Base-by-base conservation (phyloP, 2,888 invertebrate genomes). In the Teleogryllus oceanicus region DNA sequence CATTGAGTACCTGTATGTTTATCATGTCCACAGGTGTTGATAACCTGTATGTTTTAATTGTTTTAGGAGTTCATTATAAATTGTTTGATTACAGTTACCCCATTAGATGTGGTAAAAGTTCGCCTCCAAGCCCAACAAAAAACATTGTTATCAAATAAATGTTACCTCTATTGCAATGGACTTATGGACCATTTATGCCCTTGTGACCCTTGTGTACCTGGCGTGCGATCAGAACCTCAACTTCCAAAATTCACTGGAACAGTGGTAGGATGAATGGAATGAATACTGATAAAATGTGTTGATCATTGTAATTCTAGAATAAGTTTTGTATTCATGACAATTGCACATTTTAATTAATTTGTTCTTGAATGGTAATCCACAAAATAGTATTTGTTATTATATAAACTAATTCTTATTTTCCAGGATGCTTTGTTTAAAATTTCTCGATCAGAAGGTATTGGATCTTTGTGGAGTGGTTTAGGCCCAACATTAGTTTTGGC, bases 41-140 rank as follows among this genome's bases (percentile, higher is more conserved):
- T 74, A 20, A 10, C 37, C 74, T n/a, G 50, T 21, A 37, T 18
- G 24, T 79, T 82, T 76, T 77, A 74, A 81, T 75, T 12, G 21
- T 20, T 75, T 20, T 74, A n/a, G 20, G 20, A 4, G 11, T 74
- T 78, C 1, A 51, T 74, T 74, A 75, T 75, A 82, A 80, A 82
- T 82, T 82, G 84, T 90, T 89, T 62, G 16, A n/a, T 77, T 77
- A 1, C 87, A 97, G 98, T 99, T 89, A 99, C 99, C 0, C 99
- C 99, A 0, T 88, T 99, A 83, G 99, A 99, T 89, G 99, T 99
- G n/a, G 95, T 99, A 1, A 99, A 99, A 90, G 97, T 98, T 82
- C 91, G 99, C 78, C 89, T 99, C 75, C 99, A 99, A 89, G 93
- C 96, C 3, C 99, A 99, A 87, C 94, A 96, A 85, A 96, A 96